Conservation (phyloP, 2,797 vertebrate species). For the Mormyrops boulengeri region DNA sequence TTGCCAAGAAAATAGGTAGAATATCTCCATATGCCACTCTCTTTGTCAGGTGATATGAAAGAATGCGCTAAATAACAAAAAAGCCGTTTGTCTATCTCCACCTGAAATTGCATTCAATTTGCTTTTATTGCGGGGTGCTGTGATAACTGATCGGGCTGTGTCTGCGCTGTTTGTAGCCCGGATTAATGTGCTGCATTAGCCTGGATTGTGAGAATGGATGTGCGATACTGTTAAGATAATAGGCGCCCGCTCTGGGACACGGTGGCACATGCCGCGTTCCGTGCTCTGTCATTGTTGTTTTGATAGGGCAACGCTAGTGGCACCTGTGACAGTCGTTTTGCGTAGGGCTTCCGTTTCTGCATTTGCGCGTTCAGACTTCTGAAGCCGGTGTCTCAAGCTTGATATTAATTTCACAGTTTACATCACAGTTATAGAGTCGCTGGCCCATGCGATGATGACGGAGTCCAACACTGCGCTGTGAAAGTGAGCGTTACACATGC, state of each 20-base stretch:
- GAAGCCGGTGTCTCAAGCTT: neutral
- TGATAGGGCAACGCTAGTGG: neutral
- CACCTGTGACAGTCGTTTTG: neutral
- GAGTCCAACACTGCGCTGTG: neutral
- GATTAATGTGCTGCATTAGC: conserved; percentile 13
- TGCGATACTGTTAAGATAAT: conserved; percentile 6
- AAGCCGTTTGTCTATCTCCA: neutral
- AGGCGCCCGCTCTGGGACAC: neutral
- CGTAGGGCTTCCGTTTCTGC: neutral
- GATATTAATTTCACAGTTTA: neutral
- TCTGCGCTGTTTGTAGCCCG: neutral
- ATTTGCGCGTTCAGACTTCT: neutral
- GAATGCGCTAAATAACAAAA: neutral
- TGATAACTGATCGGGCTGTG: neutral
- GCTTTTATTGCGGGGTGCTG: neutral
- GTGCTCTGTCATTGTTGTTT: neutral
- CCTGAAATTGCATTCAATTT: conserved; percentile 10
- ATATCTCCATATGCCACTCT: neutral
- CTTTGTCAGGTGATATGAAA: neutral
- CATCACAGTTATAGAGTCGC: neutral
- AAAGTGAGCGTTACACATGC: neutral
- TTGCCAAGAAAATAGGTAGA: neutral
- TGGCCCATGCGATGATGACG: neutral
- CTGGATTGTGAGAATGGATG: neutral
- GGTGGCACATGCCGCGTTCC: neutral